A percentile compares a stretch with the other conserved stretches of the same genome.
These are phyloP conservation scores for Linnaemya tessellans DNA, from an alignment of 2,888 invertebrate genomes.

Conservation along the genomic window DNA sequence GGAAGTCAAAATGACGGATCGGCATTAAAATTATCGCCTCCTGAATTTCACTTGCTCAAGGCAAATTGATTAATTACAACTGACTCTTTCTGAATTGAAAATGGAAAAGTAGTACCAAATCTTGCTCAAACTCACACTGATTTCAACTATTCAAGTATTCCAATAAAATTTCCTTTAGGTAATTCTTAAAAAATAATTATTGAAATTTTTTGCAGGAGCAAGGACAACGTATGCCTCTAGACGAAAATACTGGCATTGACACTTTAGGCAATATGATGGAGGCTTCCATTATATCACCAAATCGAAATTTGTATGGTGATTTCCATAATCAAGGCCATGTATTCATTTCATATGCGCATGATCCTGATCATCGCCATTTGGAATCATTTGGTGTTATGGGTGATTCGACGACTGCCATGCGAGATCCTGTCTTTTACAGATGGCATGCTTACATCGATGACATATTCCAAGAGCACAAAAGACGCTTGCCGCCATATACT, in stretches of 20 bases:
- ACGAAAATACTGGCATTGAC: conserved; percentile 89
- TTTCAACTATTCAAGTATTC: too few species aligned
- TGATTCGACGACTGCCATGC: conserved; percentile 92
- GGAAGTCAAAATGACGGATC: too few species aligned
- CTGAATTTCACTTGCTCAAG: too few species aligned
- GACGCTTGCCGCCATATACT: conserved; percentile 87
- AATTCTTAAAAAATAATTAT: neutral
- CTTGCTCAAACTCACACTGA: too few species aligned
- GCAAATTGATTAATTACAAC: too few species aligned
- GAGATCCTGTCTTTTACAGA: conserved; percentile 93
- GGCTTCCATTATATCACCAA: conserved; percentile 88
- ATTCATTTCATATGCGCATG: conserved; percentile 90
- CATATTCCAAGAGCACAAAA: conserved; percentile 90
- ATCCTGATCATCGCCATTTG: conserved; percentile 89
- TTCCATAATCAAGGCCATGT: conserved; percentile 93
- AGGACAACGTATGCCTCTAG: conserved; percentile 85
- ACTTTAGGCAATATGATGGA: conserved; percentile 92
- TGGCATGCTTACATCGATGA: conserved; percentile 93
- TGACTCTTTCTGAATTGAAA: too few species aligned
- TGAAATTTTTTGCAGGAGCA: conserved; percentile 83
- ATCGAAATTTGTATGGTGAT: conserved; percentile 89
- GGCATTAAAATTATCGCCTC: too few species aligned
- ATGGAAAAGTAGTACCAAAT: too few species aligned
- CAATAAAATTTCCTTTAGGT: too few species aligned
- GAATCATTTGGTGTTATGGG: conserved; percentile 93